These are phyloP conservation scores for Nannoperca obscura DNA, from an alignment of 2,797 vertebrate species.

Conservation along the genomic window DNA sequence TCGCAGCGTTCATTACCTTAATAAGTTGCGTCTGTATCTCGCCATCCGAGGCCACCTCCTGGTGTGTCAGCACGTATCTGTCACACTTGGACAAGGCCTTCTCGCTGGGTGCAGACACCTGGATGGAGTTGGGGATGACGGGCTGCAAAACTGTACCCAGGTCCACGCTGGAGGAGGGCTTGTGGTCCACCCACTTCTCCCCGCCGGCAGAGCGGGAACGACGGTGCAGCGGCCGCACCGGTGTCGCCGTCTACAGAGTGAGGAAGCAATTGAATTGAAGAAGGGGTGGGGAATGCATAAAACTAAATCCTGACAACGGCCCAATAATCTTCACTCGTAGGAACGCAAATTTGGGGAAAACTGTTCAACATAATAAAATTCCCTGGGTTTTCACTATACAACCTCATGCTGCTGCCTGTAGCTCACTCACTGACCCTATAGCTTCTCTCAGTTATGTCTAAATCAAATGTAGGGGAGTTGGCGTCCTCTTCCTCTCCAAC, in stretches of 20 bases:
- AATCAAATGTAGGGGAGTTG: slow-evolving; percentile 68
- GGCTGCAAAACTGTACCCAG: slow-evolving; percentile 95
- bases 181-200: slow-evolving; percentile 97
- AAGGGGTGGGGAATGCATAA: neutral
- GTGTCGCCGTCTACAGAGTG: slow-evolving; percentile 82
- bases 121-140: slow-evolving; percentile 91
- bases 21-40: slow-evolving; percentile 96
- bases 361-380: neutral
- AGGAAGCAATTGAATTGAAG: neutral
- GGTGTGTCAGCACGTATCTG: slow-evolving; percentile 96
- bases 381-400: neutral
- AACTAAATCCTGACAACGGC: neutral
- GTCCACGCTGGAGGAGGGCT: slow-evolving; percentile 89
- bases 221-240: slow-evolving; percentile 86
- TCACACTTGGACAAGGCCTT: slow-evolving; percentile 95
- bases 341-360: neutral
- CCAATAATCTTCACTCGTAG: neutral
- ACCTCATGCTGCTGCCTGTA: slow-evolving; percentile 41
- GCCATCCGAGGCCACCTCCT: slow-evolving; percentile 95
- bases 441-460: slow-evolving; percentile 84
- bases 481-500: slow-evolving; percentile 68
- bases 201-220: slow-evolving; percentile 92
- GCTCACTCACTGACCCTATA: slow-evolving; percentile 88
- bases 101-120: slow-evolving; percentile 90
- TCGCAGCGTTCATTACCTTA: slow-evolving; percentile 85